Percentiles rank a stretch among this genome's conserved stretches.
phyloP scores from a whole-genome alignment of 2,113 vertebrate species.

The Perccottus glenii region DNA sequence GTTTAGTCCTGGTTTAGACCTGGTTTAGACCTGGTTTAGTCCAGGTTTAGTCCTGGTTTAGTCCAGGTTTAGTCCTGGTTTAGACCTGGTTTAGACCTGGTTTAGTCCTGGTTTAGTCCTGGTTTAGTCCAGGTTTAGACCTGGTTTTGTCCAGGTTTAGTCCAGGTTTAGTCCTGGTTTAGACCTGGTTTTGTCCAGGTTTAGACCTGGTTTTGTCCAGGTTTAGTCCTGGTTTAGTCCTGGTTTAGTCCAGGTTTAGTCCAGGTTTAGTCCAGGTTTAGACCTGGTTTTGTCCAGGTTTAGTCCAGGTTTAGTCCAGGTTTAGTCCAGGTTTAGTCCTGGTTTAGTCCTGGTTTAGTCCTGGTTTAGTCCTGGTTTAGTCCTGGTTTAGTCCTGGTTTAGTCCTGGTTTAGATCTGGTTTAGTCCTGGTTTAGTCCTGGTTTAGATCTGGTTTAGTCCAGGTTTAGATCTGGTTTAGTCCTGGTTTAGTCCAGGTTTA shows the following conservation, averaged over 20 bases:
- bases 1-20: background rate
- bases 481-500: too few relatives aligned
- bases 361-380: too few relatives aligned
- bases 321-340: too few relatives aligned
- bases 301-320: background rate
- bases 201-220: background rate
- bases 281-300: background rate
- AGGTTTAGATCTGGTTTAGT: too few relatives aligned
- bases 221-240: background rate
- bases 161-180: background rate
- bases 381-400: background rate
- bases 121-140: too few relatives aligned
- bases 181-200: too few relatives aligned
- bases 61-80: background rate
- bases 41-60: background rate
- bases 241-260: background rate
- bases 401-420: background rate
- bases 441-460: too few relatives aligned
- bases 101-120: too few relatives aligned
- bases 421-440: too few relatives aligned
- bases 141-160: background rate
- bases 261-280: background rate
- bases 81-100: too few relatives aligned
- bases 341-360: too few relatives aligned
- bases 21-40: background rate